phyloP scores from a whole-genome alignment of 1,140 invertebrate species.

The Trigoniulus corallinus region DNA sequence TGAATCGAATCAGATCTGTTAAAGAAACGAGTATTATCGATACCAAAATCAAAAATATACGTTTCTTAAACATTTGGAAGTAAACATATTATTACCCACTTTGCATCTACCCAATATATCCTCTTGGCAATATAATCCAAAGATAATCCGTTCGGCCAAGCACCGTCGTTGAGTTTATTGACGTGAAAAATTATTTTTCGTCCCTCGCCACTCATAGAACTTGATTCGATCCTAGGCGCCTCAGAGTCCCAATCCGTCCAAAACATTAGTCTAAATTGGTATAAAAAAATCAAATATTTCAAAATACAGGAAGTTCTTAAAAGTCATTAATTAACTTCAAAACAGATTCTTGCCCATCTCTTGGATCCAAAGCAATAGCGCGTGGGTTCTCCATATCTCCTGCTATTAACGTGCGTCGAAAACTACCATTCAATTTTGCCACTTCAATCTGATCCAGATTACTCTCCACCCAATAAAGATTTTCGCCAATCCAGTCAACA shows the following conservation, averaged over 20 bases:
- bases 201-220: constrained; percentile 40
- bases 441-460: constrained; percentile 82
- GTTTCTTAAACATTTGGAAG: constrained; percentile 5
- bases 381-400: constrained; percentile 71
- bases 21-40: constrained; percentile 9
- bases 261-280: constrained; percentile 33
- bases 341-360: constrained; percentile 38
- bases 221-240: constrained; percentile 38
- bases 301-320: background rate
- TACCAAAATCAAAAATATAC: background rate
- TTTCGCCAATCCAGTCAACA: constrained; percentile 68
- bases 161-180: constrained; percentile 29
- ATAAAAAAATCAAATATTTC: background rate
- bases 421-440: constrained; percentile 58
- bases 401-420: constrained; percentile 57
- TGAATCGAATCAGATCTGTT: constrained; percentile 65
- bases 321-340: no score
- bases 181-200: constrained; percentile 27
- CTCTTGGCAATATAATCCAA: constrained; percentile 38
- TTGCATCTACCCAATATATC: constrained; percentile 52
- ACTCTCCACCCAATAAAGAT: constrained; percentile 68
- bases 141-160: constrained; percentile 51
- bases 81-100: no score
- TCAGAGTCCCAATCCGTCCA: constrained; percentile 45
- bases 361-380: constrained; percentile 68